Evolutionary conservation across 1,140 invertebrate genomes (phyloP).

Genomic region (Octopus bimaculoides): DNA sequence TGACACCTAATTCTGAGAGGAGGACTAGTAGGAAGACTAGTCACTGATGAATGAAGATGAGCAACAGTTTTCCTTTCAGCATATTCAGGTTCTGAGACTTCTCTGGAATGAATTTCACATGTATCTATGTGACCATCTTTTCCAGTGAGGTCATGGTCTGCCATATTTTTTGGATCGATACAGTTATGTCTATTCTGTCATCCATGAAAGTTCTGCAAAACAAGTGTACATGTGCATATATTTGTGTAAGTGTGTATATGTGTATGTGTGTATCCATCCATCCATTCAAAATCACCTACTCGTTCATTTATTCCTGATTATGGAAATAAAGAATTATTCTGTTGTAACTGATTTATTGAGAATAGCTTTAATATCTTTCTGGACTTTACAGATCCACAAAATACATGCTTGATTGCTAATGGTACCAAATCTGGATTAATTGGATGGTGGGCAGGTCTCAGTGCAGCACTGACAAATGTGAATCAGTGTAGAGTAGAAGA

Average conservation of each 20-base stretch:
- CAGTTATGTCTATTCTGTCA: too few species aligned
- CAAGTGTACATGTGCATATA: not conserved
- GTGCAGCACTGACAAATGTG: conserved; percentile 70
- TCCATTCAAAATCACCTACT: not conserved
- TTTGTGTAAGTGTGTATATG: not conserved
- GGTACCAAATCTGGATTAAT: conserved; percentile 70
- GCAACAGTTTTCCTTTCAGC: too few species aligned
- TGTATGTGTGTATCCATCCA: not conserved
- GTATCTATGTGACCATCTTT: too few species aligned
- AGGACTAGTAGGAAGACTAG: too few species aligned
- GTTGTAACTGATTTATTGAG: not conserved
- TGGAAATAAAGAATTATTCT: not conserved
- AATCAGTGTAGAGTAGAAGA: conserved; percentile 77
- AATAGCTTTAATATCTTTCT: not conserved
- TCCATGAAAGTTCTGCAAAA: too few species aligned
- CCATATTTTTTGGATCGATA: too few species aligned
- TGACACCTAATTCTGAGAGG: too few species aligned
- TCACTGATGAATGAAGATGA: too few species aligned
- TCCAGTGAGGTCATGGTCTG: too few species aligned
- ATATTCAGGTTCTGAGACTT: too few species aligned
- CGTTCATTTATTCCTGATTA: not conserved
- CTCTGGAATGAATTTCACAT: too few species aligned
- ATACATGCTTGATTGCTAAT: conserved; percentile 32
- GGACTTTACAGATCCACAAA: conserved; percentile 32
- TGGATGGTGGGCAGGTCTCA: conserved; percentile 86